These are phyloP conservation scores for Zophobas atratus DNA, from an alignment of 1,140 invertebrate species.

Conservation along the genomic window DNA sequence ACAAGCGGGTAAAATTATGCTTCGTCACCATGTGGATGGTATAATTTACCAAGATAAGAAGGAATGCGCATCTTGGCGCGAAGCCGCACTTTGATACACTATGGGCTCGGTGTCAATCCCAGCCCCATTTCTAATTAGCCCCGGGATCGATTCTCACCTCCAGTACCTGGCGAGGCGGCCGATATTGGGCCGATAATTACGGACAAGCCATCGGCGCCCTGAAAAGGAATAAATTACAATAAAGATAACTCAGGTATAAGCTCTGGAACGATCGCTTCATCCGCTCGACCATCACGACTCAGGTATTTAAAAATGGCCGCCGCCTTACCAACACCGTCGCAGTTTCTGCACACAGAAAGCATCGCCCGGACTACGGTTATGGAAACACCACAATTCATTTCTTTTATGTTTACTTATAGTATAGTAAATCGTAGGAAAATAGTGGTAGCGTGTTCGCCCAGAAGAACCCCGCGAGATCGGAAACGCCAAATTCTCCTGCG, in stretches of 20 bases:
- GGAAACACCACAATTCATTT: no score
- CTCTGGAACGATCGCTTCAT: neutral
- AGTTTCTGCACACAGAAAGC: no score
- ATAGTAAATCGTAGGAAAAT: no score
- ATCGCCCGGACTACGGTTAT: no score
- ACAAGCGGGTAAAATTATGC: neutral
- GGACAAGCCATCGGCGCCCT: conserved; percentile 8
- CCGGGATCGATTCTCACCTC: neutral
- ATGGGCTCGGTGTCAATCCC: neutral
- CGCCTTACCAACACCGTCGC: no score
- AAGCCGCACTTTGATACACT: neutral
- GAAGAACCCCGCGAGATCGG: no score
- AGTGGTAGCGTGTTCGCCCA: no score
- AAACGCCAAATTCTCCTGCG: neutral
- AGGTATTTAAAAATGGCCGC: conserved; percentile 38
- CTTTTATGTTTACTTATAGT: no score
- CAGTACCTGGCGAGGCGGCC: neutral
- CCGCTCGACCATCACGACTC: neutral
- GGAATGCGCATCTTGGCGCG: neutral
- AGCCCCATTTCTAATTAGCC: neutral
- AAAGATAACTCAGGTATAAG: neutral
- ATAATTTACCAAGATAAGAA: neutral
- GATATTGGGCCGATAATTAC: conserved; percentile 6
- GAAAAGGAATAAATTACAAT: conserved; percentile 1
- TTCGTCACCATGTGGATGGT: neutral